phyloP scores from a whole-genome alignment of 2,888 invertebrate genomes.

The Hypsopygia costalis region DNA sequence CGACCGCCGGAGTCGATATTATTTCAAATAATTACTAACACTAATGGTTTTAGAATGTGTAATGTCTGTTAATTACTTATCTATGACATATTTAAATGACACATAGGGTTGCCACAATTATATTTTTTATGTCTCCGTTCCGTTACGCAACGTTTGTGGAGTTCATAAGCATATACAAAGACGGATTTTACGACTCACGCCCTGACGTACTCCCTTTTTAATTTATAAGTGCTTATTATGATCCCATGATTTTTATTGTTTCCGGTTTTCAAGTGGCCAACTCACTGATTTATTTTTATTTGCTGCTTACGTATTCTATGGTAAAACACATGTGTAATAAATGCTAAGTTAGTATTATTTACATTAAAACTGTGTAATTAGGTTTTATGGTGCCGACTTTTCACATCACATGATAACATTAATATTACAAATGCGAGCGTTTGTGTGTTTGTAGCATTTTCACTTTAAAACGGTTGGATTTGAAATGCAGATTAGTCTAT shows the following conservation, averaged over 20 bases:
- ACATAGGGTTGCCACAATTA: neutral
- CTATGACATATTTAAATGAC: too few species aligned
- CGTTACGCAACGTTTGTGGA: neutral
- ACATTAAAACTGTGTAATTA: slow-evolving; percentile 10
- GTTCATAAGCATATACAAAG: neutral
- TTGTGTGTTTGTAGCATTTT: too few species aligned
- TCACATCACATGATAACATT: too few species aligned
- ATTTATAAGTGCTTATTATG: slow-evolving; percentile 11
- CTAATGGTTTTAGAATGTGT: too few species aligned
- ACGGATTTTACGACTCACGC: neutral
- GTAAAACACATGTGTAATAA: too few species aligned
- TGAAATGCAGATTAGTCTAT: too few species aligned
- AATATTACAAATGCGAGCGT: too few species aligned
- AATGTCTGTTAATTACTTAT: too few species aligned
- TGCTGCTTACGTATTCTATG: slow-evolving; percentile 8
- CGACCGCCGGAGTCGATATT: too few species aligned
- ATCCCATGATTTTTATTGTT: slow-evolving; percentile 11
- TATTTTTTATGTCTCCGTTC: neutral
- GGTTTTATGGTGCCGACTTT: slow-evolving; percentile 3
- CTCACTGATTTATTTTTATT: slow-evolving; percentile 10
- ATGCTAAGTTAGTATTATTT: too few species aligned
- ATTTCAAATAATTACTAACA: too few species aligned
- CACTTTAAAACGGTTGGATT: too few species aligned
- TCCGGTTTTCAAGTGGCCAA: slow-evolving; percentile 11
- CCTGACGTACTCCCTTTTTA: slow-evolving; percentile 1